Conservation (phyloP, 2,888 invertebrate species). For the Tachina fera region DNA sequence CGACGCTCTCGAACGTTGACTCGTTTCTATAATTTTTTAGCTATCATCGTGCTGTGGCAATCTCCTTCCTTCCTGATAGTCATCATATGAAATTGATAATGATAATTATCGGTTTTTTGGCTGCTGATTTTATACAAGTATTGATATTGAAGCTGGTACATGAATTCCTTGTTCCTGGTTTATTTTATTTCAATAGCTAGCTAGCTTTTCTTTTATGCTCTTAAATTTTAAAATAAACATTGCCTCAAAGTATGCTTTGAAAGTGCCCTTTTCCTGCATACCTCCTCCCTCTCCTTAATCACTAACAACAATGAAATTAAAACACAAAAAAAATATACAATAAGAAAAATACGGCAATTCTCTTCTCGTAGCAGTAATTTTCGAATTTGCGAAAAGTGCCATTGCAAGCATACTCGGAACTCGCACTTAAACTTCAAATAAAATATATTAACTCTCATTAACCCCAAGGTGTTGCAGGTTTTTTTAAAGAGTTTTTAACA, state of each 20-base stretch:
- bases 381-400: slow-evolving; percentile 57
- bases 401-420: slow-evolving; percentile 60
- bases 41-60: slow-evolving; percentile 74
- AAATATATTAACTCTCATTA: slow-evolving; percentile 24
- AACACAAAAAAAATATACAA: neutral
- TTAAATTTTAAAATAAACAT: slow-evolving; percentile 65
- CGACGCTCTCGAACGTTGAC: slow-evolving; percentile 81
- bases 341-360: slow-evolving; percentile 12
- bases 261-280: slow-evolving; percentile 53
- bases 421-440: slow-evolving; percentile 51
- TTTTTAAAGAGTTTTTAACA: slow-evolving; percentile 2
- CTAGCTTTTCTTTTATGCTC: slow-evolving; percentile 52
- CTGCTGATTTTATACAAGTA: slow-evolving; percentile 8
- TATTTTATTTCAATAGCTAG: slow-evolving; percentile 48
- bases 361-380: slow-evolving; percentile 59
- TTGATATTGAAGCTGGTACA: slow-evolving; percentile 12
- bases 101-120: slow-evolving; percentile 32
- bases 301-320: slow-evolving; percentile 45
- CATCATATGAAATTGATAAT: slow-evolving; percentile 50
- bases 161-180: slow-evolving; percentile 38
- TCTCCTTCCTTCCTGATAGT: slow-evolving; percentile 75
- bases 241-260: slow-evolving; percentile 68
- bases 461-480: neutral
- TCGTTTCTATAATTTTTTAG: slow-evolving; percentile 77
- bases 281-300: slow-evolving; percentile 41